Percentiles rank a stretch among this genome's conserved stretches.
These are phyloP conservation scores for Seira sanloemensis DNA, from an alignment of 2,888 invertebrate genomes.

Conservation along the genomic window DNA sequence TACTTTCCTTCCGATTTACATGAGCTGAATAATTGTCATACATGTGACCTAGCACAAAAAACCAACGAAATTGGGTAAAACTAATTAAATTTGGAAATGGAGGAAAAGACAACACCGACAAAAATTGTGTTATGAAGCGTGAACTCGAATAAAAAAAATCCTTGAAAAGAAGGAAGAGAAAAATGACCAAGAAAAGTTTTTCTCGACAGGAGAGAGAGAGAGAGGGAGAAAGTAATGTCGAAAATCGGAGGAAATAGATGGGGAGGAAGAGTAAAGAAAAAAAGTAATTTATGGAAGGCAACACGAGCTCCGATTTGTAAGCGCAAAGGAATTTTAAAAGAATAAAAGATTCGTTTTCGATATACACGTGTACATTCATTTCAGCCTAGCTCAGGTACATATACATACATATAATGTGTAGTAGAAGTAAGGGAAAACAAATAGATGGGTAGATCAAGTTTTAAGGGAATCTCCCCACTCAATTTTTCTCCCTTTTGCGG, in stretches of 20 bases:
- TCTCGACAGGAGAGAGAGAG: too few species aligned
- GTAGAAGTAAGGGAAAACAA: not conserved
- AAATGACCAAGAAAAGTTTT: too few species aligned
- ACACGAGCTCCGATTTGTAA: slow-evolving; percentile 42
- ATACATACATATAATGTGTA: not conserved
- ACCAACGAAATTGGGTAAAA: not conserved
- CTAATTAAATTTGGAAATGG: not conserved
- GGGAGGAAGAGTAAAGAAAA: slow-evolving; percentile 28
- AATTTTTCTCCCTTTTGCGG: slow-evolving; percentile 28
- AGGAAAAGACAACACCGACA: not conserved
- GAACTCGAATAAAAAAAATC: not conserved
- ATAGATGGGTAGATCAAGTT: too few species aligned
- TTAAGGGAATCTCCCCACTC: slow-evolving; percentile 24
- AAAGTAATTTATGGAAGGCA: slow-evolving; percentile 46
- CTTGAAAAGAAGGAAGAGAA: not conserved
- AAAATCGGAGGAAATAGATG: slow-evolving; percentile 29
- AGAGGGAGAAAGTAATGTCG: not conserved
- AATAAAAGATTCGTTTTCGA: too few species aligned
- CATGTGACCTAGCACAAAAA: too few species aligned
- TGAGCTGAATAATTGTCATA: too few species aligned
- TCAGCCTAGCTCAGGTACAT: too few species aligned
- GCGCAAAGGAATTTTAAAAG: slow-evolving; percentile 29
- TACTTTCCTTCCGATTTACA: not conserved
- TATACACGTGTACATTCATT: too few species aligned
- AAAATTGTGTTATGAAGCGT: not conserved